Conservation (phyloP, 2,888 invertebrate species). For the Drosophila subquinaria region DNA sequence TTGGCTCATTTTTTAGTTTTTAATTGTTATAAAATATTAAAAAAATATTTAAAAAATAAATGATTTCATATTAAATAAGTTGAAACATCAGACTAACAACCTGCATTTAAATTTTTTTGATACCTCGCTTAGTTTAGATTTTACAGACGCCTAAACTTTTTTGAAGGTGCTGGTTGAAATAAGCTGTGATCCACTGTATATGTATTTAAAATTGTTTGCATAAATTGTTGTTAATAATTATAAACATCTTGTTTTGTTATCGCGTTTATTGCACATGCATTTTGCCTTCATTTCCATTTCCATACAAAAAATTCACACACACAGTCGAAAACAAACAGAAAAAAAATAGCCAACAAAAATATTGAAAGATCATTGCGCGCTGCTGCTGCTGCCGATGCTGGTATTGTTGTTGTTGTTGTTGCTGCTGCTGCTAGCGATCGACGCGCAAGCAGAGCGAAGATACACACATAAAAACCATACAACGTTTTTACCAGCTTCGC, state of each 20-base stretch:
- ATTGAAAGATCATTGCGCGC: conserved; percentile 61
- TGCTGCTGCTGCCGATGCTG: neutral
- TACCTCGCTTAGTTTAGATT: too few relatives aligned
- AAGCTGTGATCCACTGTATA: too few relatives aligned
- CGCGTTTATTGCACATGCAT: conserved; percentile 30
- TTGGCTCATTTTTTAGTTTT: too few relatives aligned
- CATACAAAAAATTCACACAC: conserved; percentile 18
- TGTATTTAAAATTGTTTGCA: conserved; percentile 1
- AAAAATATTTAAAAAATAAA: too few relatives aligned
- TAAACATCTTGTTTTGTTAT: conserved; percentile 34
- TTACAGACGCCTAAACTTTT: too few relatives aligned
- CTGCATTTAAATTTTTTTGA: too few relatives aligned
- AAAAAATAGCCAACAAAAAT: conserved; percentile 66
- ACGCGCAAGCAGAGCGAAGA: conserved; percentile 30
- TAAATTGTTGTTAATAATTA: conserved; percentile 22
- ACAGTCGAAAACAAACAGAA: conserved; percentile 45
- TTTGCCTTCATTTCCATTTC: conserved; percentile 23
- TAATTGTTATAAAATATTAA: too few relatives aligned
- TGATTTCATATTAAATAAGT: too few relatives aligned
- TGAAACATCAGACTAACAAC: too few relatives aligned
- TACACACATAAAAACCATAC: conserved; percentile 37
- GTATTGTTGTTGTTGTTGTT: conserved; percentile 16
- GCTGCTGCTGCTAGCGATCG: conserved; percentile 42
- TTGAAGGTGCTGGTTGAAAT: too few relatives aligned
- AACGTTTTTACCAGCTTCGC: conserved; percentile 61